Evolutionary conservation across 2,797 vertebrate genomes (phyloP), one percentile per base, ranked within the genome.

Genomic region (Botia kubotai): DNA sequence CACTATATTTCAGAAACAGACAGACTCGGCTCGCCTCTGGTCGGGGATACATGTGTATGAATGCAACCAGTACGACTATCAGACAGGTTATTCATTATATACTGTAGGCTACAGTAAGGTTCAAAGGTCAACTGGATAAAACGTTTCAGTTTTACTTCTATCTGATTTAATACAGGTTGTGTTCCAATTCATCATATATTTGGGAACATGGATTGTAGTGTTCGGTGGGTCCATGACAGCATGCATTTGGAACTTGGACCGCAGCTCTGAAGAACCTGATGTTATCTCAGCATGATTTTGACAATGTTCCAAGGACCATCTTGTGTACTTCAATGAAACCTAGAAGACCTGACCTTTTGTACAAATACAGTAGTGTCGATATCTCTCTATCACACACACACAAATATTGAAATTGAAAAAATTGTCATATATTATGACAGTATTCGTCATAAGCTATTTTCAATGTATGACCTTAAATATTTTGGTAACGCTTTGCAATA

Each of bases 231-330:
- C 7, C 0, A 63, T 33, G 60, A 33, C 60, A 33, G 26, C 60
- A 63, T 63, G 3, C 21, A 12, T 7, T 3, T 26, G 10, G 21
- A 21, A 4, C 21, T 3, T 14, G 3, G 21, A 21, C 12, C 26
- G 4, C 12, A 62, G 23, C 26, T 36, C 6, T 33, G 58, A 14
- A 14, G 26, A 65, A 65, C 62, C 62, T 65, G 14, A 36, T 33
- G 60, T 84, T 86, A 81, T 83, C 88, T 91, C 19, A 90, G 91
- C 92, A 89, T 94, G 93, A 90, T 92, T 91, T 46, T 92, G 91
- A 92, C 90, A 23, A 1, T 16, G 62, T 33, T 52, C 29, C 62
- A 65, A 33, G 7, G 14, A 52, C 1, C 26, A 16, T 33, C 60
- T 33, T 29, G 17, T 26, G 21, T 57, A 53, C 50, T 53, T 17